phyloP scores from a whole-genome alignment of 2,113 vertebrate species.

The Chlorodrepanis virens region DNA sequence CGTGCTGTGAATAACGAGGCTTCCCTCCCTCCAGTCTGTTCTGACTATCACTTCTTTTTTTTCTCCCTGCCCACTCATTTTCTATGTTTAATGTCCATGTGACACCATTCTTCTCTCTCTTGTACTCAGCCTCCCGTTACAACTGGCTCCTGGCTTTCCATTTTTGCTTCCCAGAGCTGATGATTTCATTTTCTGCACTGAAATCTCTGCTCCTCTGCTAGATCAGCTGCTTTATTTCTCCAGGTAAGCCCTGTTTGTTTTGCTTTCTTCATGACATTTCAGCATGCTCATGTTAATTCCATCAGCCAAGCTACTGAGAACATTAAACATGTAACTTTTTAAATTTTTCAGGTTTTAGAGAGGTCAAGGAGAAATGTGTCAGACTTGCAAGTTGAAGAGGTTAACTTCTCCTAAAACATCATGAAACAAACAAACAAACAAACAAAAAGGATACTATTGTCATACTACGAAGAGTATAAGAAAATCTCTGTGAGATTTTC shows the following conservation, averaged over 20 bases:
- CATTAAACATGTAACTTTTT: neutral
- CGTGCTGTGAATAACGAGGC: neutral
- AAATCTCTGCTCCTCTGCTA: neutral
- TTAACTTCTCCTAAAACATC: neutral
- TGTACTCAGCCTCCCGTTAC: neutral
- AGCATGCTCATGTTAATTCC: neutral
- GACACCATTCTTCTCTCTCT: neutral
- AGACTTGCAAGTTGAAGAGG: neutral
- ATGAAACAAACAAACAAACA: neutral
- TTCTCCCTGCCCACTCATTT: neutral
- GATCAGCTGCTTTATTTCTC: neutral
- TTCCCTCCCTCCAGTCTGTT: neutral
- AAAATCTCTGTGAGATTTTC: neutral
- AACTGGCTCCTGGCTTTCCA: neutral
- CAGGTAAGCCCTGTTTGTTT: neutral
- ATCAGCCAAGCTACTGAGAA: neutral
- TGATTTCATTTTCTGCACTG: neutral
- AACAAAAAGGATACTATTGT: neutral
- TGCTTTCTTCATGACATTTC: neutral
- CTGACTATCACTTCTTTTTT: neutral
- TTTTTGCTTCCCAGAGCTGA: neutral
- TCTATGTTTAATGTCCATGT: constrained; percentile 1
- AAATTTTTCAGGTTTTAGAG: neutral
- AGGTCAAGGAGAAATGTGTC: neutral
- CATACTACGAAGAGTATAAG: neutral